Evolutionary conservation across 2,888 invertebrate species (phyloP).

Genomic region (Eudasyphora cyanicolor): DNA sequence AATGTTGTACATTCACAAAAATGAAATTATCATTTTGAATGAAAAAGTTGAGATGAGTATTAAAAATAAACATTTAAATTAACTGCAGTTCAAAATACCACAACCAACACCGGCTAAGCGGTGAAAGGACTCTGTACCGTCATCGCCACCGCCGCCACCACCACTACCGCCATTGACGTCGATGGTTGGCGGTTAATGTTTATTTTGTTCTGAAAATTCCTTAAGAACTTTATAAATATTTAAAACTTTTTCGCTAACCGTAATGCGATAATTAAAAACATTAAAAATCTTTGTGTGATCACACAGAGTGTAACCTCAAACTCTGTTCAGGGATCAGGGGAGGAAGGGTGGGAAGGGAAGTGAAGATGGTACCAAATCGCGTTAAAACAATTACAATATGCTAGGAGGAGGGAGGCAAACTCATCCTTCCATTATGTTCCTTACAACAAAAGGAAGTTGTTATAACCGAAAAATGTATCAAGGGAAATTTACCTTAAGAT

Average conservation of each 20-base stretch:
- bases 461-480: constrained; percentile 56
- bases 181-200: constrained; percentile 54
- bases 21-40: constrained; percentile 64
- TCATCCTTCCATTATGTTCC: neutral
- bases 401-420: neutral
- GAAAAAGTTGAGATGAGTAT: constrained; percentile 55
- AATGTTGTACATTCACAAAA: constrained; percentile 51
- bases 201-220: constrained; percentile 55
- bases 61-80: constrained; percentile 65
- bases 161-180: no score
- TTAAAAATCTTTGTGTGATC: constrained; percentile 66
- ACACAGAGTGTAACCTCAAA: constrained; percentile 64
- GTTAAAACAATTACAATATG: constrained; percentile 64
- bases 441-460: constrained; percentile 55
- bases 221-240: constrained; percentile 57
- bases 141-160: neutral
- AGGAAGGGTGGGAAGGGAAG: neutral
- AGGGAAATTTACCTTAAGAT: constrained; percentile 65
- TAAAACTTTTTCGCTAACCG: constrained; percentile 47
- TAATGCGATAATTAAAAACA: constrained; percentile 66
- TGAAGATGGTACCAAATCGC: constrained; percentile 42
- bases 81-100: constrained; percentile 54
- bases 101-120: neutral
- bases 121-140: neutral
- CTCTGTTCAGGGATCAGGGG: neutral